phyloP scores from a whole-genome alignment of 2,888 invertebrate species.

The Trissolcus brochymenae region DNA sequence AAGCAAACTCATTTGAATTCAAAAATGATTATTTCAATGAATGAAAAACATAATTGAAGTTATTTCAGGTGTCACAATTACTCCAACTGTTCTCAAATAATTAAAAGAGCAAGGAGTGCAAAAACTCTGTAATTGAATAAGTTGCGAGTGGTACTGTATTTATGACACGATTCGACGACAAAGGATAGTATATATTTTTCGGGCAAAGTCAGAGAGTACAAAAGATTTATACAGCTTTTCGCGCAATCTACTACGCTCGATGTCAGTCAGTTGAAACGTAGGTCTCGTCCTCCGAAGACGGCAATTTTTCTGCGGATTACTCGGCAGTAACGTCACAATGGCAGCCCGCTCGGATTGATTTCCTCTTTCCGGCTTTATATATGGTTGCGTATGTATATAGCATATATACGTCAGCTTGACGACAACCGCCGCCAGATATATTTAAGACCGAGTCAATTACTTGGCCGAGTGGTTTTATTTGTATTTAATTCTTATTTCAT shows the following conservation, averaged over 20 bases:
- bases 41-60: too few relatives aligned
- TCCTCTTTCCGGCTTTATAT: constrained; percentile 58
- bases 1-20: too few relatives aligned
- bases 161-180: constrained; percentile 24
- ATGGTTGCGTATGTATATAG: constrained; percentile 21
- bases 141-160: constrained; percentile 1
- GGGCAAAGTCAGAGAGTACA: constrained; percentile 35
- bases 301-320: constrained; percentile 67
- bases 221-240: constrained; percentile 52
- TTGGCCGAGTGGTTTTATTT: constrained; percentile 76
- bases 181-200: constrained; percentile 23
- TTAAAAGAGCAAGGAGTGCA: too few relatives aligned
- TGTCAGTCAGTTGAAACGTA: constrained; percentile 49
- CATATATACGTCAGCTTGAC: constrained; percentile 17
- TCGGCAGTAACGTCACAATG: constrained; percentile 65
- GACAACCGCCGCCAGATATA: constrained; percentile 43
- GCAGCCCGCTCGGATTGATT: constrained; percentile 65
- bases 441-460: constrained; percentile 71
- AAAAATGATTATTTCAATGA: too few relatives aligned
- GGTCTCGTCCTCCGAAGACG: constrained; percentile 57
- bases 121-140: background rate
- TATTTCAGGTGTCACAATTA: too few relatives aligned
- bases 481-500: constrained; percentile 76
- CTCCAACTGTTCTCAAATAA: too few relatives aligned
- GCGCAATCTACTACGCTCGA: constrained; percentile 50